A percentile compares a stretch with the other conserved stretches of the same genome.
Evolutionary conservation across 2,888 invertebrate species (phyloP).

Genomic region (Leptinotarsa peninsularis): DNA sequence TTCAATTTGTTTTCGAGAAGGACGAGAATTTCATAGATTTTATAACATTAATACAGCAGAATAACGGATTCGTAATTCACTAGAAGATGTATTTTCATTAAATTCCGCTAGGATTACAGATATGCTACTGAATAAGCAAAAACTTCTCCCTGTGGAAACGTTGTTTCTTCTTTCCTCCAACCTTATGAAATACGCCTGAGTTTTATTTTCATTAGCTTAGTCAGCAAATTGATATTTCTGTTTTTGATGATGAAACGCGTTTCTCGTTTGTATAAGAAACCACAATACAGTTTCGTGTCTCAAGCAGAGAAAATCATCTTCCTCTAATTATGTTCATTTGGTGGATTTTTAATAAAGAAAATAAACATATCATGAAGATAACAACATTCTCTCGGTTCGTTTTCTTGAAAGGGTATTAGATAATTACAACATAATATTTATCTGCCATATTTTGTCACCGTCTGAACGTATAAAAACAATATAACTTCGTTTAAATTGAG

Average conservation of each 20-base stretch:
- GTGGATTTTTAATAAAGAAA: neutral
- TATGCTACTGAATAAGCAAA: neutral
- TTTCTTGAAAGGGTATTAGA: no score
- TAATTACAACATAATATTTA: no score
- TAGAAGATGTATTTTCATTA: slow-evolving; percentile 9
- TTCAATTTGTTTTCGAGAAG: slow-evolving; percentile 11
- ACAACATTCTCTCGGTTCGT: neutral
- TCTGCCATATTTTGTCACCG: no score
- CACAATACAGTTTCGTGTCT: neutral
- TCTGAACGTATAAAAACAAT: no score
- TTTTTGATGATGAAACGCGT: neutral
- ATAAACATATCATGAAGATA: neutral
- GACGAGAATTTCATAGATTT: neutral
- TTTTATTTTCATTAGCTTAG: slow-evolving; percentile 3
- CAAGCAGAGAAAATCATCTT: neutral
- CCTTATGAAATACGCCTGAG: neutral
- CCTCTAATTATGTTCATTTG: neutral
- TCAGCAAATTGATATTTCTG: slow-evolving; percentile 3
- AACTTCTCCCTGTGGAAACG: neutral
- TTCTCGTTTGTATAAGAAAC: neutral
- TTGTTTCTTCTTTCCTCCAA: neutral
- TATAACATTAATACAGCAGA: slow-evolving; percentile 4
- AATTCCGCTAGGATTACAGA: slow-evolving; percentile 16
- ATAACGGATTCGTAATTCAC: slow-evolving; percentile 6
- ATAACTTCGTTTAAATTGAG: no score